Percentiles rank a stretch among this genome's conserved stretches.
Evolutionary conservation across 2,113 vertebrate species (phyloP).

Genomic region (Reinhardtius hippoglossoides): DNA sequence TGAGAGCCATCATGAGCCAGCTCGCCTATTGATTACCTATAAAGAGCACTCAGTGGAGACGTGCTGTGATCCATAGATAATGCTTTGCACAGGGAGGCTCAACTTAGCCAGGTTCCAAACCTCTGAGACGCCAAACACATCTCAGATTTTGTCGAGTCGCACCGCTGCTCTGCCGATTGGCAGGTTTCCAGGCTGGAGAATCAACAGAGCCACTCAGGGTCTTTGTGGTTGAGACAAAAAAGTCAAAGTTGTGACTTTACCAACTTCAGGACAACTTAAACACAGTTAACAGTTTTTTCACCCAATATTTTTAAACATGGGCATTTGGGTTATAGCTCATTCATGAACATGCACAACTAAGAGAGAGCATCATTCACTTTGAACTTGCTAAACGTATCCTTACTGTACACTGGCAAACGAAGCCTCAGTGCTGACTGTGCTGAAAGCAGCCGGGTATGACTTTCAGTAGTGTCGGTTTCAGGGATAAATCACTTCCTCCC

Average conservation of each 20-base stretch:
- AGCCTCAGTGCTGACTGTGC: too few species aligned
- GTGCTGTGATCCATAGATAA: constrained; percentile 79
- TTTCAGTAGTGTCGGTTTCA: too few species aligned
- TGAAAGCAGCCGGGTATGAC: too few species aligned
- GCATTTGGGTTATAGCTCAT: too few species aligned
- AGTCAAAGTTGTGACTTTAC: neutral
- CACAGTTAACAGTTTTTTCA: neutral
- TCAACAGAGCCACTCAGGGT: neutral
- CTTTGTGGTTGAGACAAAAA: neutral
- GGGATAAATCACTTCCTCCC: too few species aligned
- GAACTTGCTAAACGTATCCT: too few species aligned
- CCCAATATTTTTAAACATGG: too few species aligned
- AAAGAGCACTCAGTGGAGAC: constrained; percentile 79
- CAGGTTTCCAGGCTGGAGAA: constrained; percentile 33
- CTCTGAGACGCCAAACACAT: constrained; percentile 33
- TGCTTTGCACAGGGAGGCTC: constrained; percentile 66
- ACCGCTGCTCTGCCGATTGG: constrained; percentile 6
- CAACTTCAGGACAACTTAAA: neutral
- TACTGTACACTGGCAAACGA: too few species aligned
- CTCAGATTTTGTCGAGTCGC: constrained; percentile 50
- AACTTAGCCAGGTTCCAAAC: constrained; percentile 46
- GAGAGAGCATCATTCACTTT: too few species aligned
- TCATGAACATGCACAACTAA: too few species aligned
- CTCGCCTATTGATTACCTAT: constrained; percentile 81
- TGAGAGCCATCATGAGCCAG: constrained; percentile 78